Conservation (phyloP, 2,888 invertebrate species). For the Ochropacha duplaris region DNA sequence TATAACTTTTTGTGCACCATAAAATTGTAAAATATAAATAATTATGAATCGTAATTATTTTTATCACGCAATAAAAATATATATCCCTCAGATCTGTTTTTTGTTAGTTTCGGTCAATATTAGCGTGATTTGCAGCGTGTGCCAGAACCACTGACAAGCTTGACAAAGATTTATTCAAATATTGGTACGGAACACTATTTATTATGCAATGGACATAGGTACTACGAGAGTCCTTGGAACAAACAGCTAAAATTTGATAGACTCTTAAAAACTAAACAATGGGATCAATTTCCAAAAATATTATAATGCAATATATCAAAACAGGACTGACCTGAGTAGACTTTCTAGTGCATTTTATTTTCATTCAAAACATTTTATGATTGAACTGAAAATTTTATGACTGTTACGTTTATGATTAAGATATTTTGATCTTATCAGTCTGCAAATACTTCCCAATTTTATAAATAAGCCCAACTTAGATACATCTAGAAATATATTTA, state of each 20-base stretch:
- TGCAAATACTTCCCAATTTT: conserved; percentile 2
- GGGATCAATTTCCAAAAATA: neutral
- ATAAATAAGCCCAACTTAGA: conserved; percentile 57
- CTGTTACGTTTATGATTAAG: neutral
- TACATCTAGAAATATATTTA: conserved; percentile 56
- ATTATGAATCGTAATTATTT: neutral
- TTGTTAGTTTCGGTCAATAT: conserved; percentile 43
- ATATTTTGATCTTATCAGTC: neutral
- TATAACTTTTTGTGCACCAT: neutral
- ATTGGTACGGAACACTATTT: conserved; percentile 31
- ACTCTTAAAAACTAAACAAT: neutral
- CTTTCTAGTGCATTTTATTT: conserved; percentile 6
- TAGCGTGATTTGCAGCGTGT: conserved; percentile 47
- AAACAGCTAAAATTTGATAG: neutral
- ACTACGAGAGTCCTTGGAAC: neutral
- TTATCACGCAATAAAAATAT: conserved; percentile 10
- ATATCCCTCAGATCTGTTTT: conserved; percentile 18
- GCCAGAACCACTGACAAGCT: conserved; percentile 43
- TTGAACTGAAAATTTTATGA: too few relatives aligned
- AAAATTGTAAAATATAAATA: neutral
- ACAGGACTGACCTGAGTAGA: conserved; percentile 45
- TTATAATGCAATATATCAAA: neutral
- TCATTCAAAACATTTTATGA: neutral
- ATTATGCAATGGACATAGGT: conserved; percentile 18
- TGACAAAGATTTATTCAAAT: neutral